Conservation (phyloP, 35 echinoderm and acorn worm species). For the Apostichopus parvimensis region DNA sequence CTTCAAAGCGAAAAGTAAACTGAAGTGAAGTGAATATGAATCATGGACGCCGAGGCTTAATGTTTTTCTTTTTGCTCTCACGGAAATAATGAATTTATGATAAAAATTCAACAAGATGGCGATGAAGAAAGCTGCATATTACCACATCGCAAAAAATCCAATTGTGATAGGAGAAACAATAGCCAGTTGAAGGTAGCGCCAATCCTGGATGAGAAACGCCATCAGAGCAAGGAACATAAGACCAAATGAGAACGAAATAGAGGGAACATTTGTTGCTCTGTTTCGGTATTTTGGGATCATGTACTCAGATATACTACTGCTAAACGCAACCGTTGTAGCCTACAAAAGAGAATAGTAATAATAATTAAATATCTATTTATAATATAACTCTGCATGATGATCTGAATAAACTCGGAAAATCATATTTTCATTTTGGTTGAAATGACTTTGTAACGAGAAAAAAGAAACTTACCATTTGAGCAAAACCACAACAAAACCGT, state of each 20-base stretch:
- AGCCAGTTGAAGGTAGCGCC: conserved; percentile 60
- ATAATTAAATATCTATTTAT: no score
- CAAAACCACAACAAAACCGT: conserved; percentile 13
- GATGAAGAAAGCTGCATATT: no score
- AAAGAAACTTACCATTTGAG: background rate
- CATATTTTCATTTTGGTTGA: no score
- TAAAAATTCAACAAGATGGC: no score
- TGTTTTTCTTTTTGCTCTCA: no score
- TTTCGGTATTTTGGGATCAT: conserved; percentile 57
- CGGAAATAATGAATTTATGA: no score
- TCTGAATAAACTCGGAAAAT: no score
- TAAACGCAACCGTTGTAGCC: conserved; percentile 11
- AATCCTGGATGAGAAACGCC: conserved; percentile 57
- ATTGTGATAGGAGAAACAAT: conserved; percentile 23
- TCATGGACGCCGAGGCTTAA: no score
- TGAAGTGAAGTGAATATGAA: no score
- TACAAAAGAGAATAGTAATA: background rate
- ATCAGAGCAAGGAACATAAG: conserved; percentile 35
- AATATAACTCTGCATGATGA: no score
- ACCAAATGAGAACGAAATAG: conserved; percentile 30
- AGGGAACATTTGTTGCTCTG: background rate
- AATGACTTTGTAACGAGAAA: no score
- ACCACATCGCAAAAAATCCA: conserved; percentile 7
- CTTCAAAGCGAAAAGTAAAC: no score
- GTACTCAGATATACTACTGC: conserved; percentile 29